Base-by-base conservation (phyloP, 2,797 vertebrate species). In the Mycteria americana region DNA sequence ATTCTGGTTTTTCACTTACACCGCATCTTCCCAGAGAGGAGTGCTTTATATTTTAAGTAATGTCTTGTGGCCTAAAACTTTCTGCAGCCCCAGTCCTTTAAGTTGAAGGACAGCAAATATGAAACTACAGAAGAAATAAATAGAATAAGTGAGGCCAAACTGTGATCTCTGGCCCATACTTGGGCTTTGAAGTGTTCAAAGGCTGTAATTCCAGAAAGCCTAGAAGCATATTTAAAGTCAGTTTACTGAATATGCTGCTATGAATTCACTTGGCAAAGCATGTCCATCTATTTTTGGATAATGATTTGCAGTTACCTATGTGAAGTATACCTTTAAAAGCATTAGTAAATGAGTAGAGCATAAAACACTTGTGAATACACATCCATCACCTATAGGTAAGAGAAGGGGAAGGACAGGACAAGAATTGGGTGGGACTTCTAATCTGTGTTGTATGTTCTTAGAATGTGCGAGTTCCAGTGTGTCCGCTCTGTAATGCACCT, bases 391-490 rank as follows among this genome's bases (percentile, higher is more conserved):
- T 5, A 0, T 37, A 12, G 37, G 10, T 33, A 39, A 37, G n/a
- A 75, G 43, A 67, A 54, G 28, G 7, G 9, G 39, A 63, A 74
- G 33, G 62, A 35, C 10, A 41, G 6, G 46, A 68, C 25, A 74
- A 39, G 10, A 45, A 37, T 3, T 10, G 13, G 5, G 25, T 25
- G 14, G 41, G 30, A 43, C 28, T 72, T 62, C 10, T 77, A 1
- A 68, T 23, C 7, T 50, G 23, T 91, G 23, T 33, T 90, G 6
- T 41, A 1, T 76, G 18, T 93, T 73, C 68, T 39, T 25, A 99
- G 99, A 98, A 99, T 89, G 82, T 99, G 65, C 99, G 99, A 96
- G 99, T 99, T 69, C 99, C 99, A 0, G 98, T 99, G 12, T 99
- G 99, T 95, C 99, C 99, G 0, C 96, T 99, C 73, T 99, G 99